phyloP scores from a whole-genome alignment of 2,797 vertebrate species.

The Sebastolobus alascanus region DNA sequence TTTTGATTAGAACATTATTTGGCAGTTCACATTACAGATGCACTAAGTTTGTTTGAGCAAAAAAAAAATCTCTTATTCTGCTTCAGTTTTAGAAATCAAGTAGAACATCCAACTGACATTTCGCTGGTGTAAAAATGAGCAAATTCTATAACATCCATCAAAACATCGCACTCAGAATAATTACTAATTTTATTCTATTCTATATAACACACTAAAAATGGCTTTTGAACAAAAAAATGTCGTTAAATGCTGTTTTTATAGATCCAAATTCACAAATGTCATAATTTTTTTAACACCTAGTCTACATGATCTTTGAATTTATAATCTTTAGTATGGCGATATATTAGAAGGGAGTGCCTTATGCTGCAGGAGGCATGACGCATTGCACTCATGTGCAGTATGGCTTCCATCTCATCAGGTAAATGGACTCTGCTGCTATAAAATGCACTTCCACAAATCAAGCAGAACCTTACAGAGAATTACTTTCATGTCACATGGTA shows the following conservation, averaged over 20 bases:
- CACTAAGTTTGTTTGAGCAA: background rate
- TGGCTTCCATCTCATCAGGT: conserved; percentile 44
- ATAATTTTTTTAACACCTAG: background rate
- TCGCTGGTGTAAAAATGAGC: background rate
- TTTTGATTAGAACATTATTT: background rate
- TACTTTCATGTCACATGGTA: conserved; percentile 39
- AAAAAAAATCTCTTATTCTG: background rate
- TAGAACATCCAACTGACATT: background rate
- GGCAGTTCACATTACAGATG: background rate
- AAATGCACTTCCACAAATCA: conserved; percentile 54
- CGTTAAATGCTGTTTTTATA: background rate
- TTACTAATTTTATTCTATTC: background rate
- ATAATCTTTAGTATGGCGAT: background rate
- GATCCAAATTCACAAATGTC: background rate
- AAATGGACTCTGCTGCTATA: conserved; percentile 43
- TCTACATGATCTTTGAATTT: background rate
- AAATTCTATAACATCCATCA: background rate
- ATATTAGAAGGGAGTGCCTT: background rate
- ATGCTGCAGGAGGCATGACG: conserved; percentile 20
- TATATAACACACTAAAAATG: background rate
- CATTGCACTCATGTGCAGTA: conserved; percentile 14
- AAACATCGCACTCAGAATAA: background rate
- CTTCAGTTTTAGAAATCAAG: background rate
- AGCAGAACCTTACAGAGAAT: conserved; percentile 28
- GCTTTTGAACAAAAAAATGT: background rate